Conservation (phyloP, 2,888 invertebrate genomes). For the Meteorus colon region DNA sequence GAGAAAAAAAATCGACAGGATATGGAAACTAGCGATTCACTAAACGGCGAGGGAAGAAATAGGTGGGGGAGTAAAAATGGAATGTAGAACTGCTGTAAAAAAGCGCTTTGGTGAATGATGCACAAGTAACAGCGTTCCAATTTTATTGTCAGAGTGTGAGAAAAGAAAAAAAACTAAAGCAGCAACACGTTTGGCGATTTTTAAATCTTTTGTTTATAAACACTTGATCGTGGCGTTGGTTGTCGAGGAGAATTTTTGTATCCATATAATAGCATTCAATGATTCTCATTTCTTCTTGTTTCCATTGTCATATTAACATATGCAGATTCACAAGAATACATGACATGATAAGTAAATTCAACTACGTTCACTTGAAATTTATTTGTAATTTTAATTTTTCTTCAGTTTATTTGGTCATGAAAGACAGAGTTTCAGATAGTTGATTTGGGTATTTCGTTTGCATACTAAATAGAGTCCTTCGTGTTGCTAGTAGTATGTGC, state of each 20-base stretch:
- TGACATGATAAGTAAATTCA: too few relatives aligned
- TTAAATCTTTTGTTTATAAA: constrained; percentile 50
- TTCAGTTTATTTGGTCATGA: too few relatives aligned
- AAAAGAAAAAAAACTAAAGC: constrained; percentile 15
- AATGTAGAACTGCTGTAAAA: too few relatives aligned
- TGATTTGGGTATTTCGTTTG: too few relatives aligned
- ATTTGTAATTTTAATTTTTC: too few relatives aligned
- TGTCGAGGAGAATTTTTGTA: not conserved
- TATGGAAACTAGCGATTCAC: constrained; percentile 11
- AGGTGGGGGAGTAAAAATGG: constrained; percentile 31
- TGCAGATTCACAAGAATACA: too few relatives aligned
- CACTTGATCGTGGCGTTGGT: constrained; percentile 46
- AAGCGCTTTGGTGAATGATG: constrained; percentile 32
- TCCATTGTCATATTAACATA: not conserved
- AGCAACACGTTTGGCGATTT: constrained; percentile 16
- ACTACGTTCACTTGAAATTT: too few relatives aligned
- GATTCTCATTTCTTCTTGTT: not conserved
- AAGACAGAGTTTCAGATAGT: too few relatives aligned
- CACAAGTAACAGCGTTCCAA: constrained; percentile 16
- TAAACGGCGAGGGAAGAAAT: constrained; percentile 19
- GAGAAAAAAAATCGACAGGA: not conserved
- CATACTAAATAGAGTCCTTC: too few relatives aligned
- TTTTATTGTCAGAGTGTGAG: constrained; percentile 13
- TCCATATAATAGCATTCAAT: constrained; percentile 4
- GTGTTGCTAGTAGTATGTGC: too few relatives aligned